Conservation (phyloP, 1,140 invertebrate genomes). For the Drosophila gunungcola region DNA sequence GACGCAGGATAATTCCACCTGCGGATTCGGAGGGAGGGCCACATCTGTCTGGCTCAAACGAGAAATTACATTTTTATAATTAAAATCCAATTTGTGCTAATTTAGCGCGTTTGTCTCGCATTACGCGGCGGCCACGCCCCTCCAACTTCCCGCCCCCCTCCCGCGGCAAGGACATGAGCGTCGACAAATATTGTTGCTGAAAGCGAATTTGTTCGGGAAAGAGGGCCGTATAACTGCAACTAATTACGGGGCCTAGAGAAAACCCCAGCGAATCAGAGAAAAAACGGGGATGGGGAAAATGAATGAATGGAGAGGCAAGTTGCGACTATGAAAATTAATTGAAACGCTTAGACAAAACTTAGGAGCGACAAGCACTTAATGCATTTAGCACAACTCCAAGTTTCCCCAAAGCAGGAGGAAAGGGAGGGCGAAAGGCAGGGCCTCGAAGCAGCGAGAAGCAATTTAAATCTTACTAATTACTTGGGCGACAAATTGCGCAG, state of each 20-base stretch:
- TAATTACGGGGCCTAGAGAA: conserved; percentile 52
- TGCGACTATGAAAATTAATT: conserved; percentile 77
- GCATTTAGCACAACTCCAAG: conserved; percentile 77
- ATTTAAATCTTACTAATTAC: conserved; percentile 85
- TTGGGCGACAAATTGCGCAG: conserved; percentile 83
- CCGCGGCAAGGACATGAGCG: background rate
- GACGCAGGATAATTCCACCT: background rate
- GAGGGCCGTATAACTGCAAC: conserved; percentile 24
- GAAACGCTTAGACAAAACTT: conserved; percentile 78
- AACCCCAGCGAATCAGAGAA: conserved; percentile 1
- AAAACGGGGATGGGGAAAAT: background rate
- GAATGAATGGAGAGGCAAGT: conserved; percentile 22
- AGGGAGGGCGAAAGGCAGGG: background rate
- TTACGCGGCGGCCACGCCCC: conserved; percentile 29
- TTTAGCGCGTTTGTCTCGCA: conserved; percentile 61
- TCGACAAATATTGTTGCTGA: conserved; percentile 43
- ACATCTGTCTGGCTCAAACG: conserved; percentile 9
- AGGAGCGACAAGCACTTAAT: conserved; percentile 76
- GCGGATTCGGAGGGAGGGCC: background rate
- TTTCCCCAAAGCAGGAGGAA: conserved; percentile 36
- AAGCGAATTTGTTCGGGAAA: conserved; percentile 25
- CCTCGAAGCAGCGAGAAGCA: conserved; percentile 60
- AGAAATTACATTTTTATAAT: conserved; percentile 60
- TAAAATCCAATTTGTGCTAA: conserved; percentile 70
- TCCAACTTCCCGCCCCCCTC: background rate